phyloP scores from a whole-genome alignment of 2,888 invertebrate species.

The Brachypalpus laphriformis region DNA sequence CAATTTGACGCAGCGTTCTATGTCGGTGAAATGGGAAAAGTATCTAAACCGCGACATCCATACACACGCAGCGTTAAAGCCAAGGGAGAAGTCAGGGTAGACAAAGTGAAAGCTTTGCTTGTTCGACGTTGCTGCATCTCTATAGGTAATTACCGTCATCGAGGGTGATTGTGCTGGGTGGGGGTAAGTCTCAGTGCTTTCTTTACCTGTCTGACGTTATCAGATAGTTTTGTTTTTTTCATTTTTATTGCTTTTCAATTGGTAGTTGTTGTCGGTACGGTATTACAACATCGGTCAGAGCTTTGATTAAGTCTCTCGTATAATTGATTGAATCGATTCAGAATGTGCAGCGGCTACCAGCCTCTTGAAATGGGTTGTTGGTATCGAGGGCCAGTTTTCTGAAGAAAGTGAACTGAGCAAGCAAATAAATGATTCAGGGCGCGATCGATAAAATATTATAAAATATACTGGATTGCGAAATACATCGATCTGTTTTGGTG shows the following conservation, averaged over 20 bases:
- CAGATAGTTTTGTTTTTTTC: neutral
- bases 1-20: conserved; percentile 35
- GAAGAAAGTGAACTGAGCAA: conserved; percentile 8
- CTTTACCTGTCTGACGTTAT: conserved; percentile 43
- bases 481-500: conserved; percentile 44
- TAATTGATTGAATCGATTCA: conserved; percentile 24
- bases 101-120: conserved; percentile 57
- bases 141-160: neutral
- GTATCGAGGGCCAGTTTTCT: neutral
- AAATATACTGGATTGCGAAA: conserved; percentile 64
- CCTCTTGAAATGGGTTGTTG: conserved; percentile 32
- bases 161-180: neutral
- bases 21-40: conserved; percentile 29
- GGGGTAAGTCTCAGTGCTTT: neutral
- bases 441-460: conserved; percentile 58
- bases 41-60: conserved; percentile 9
- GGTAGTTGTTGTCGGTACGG: neutral
- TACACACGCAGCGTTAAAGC: neutral
- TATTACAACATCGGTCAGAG: conserved; percentile 70
- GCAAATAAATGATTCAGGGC: conserved; percentile 57
- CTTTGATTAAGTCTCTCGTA: conserved; percentile 46
- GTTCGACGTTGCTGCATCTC: conserved; percentile 10
- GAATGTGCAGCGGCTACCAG: conserved; percentile 5
- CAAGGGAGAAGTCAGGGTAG: conserved; percentile 19
- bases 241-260: neutral